Conservation (phyloP, 2,888 invertebrate species). For the Dromius quadrimaculatus region DNA sequence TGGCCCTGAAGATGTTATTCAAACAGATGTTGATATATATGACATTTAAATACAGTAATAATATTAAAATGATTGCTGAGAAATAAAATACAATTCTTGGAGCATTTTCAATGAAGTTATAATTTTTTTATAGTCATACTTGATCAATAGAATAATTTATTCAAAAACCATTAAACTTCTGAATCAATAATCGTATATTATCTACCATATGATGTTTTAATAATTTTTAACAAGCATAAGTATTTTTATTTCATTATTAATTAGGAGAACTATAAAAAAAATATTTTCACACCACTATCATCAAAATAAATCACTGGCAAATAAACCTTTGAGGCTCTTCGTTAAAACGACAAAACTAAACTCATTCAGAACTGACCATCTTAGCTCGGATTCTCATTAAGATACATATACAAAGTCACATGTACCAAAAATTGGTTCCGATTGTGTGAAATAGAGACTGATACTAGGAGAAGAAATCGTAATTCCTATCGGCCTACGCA, state of each 20-base stretch:
- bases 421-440: constrained; percentile 11
- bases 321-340: no score
- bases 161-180: constrained; percentile 13
- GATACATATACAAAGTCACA: background rate
- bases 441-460: background rate
- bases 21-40: no score
- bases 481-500: constrained; percentile 41
- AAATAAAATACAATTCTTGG: no score
- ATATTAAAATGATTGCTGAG: no score
- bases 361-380: constrained; percentile 19
- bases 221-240: background rate
- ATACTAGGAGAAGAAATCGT: constrained; percentile 29
- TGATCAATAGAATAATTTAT: constrained; percentile 1
- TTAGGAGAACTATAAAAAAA: background rate
- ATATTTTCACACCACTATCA: constrained; percentile 6
- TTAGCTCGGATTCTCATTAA: background rate
- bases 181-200: constrained; percentile 28
- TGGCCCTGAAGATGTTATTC: no score
- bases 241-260: background rate
- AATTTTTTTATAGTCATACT: background rate
- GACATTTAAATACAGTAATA: constrained; percentile 4
- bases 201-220: constrained; percentile 13
- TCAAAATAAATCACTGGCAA: constrained; percentile 15
- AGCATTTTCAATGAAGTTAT: constrained; percentile 2
- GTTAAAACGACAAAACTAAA: constrained; percentile 22